Conservation (phyloP, 2,797 vertebrate species). For the Pangasius larnaudii region DNA sequence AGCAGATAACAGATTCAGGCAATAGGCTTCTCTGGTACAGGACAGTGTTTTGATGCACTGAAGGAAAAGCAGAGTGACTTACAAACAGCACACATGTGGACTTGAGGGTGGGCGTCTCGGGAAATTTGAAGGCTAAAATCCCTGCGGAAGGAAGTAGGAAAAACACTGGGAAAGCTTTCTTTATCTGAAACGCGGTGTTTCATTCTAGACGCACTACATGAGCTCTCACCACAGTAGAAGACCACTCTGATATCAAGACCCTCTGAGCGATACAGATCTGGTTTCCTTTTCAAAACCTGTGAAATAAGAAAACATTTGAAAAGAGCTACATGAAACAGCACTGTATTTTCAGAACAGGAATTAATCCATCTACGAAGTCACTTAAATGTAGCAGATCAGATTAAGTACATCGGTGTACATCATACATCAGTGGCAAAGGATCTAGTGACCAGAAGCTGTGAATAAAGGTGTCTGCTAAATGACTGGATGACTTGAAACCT, state of each 20-base stretch:
- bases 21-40: not conserved
- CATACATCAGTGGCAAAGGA: not conserved
- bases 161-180: not conserved
- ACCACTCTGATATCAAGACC: constrained; percentile 90
- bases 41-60: not conserved
- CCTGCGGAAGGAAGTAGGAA: constrained; percentile 72
- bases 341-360: constrained; percentile 24
- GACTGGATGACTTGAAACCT: not conserved
- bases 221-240: constrained; percentile 93
- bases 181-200: not conserved
- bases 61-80: constrained; percentile 69
- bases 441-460: not conserved
- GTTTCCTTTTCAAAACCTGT: constrained; percentile 93
- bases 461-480: not conserved
- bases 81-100: constrained; percentile 93
- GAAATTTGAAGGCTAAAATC: constrained; percentile 93
- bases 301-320: constrained; percentile 60
- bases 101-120: constrained; percentile 92
- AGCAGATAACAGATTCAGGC: not conserved
- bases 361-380: not conserved
- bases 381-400: not conserved
- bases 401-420: not conserved
- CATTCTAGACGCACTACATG: not conserved
- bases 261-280: constrained; percentile 88
- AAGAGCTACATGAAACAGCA: not conserved